Percentiles rank a stretch among this genome's conserved stretches.
phyloP scores from a whole-genome alignment of 2,113 vertebrate species.

The Otis tarda region DNA sequence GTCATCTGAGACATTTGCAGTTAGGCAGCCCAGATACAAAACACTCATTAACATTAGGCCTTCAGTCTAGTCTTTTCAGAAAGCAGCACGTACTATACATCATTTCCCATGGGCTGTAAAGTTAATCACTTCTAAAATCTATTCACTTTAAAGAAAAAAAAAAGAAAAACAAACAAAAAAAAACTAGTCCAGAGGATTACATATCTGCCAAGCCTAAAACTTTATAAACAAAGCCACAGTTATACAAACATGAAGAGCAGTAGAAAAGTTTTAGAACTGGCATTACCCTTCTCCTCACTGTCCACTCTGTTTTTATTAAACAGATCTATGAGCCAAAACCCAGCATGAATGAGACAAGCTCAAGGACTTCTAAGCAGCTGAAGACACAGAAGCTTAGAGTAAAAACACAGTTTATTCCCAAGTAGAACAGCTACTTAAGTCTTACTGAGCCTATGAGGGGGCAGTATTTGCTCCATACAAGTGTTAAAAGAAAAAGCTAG shows the following conservation, averaged over 20 bases:
- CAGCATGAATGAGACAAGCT: background rate
- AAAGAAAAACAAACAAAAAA: background rate
- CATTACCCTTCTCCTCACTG: background rate
- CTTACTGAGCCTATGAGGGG: background rate
- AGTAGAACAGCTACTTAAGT: background rate
- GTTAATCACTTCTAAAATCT: background rate
- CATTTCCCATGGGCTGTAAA: background rate
- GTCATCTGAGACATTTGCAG: constrained; percentile 3
- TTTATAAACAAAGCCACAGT: constrained; percentile 21
- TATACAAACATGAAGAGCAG: background rate
- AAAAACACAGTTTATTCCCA: background rate
- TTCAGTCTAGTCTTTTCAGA: background rate
- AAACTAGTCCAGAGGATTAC: background rate
- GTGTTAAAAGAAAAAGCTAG: background rate
- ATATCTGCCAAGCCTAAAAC: background rate
- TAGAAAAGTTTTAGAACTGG: background rate
- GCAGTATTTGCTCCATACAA: background rate
- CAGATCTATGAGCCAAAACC: background rate
- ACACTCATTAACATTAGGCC: background rate
- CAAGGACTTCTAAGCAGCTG: background rate
- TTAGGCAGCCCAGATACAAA: constrained; percentile 1
- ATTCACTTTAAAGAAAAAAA: background rate
- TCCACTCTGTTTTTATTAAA: background rate
- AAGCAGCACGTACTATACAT: background rate
- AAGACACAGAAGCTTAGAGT: background rate